Evolutionary conservation across 2,113 vertebrate species (phyloP).

Genomic region (Planiliza haematocheilus): DNA sequence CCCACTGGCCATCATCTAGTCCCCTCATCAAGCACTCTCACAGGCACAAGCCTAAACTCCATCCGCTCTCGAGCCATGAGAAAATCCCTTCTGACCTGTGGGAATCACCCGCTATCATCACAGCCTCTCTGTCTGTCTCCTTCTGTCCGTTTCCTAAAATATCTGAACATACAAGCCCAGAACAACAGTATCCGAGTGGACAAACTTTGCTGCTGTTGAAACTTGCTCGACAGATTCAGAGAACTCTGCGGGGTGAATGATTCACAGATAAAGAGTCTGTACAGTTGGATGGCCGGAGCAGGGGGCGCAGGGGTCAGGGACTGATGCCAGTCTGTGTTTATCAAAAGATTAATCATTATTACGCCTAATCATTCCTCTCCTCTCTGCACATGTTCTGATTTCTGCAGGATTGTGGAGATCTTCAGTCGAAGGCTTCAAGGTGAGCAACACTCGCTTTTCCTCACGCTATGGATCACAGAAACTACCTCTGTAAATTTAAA

Average conservation of each 20-base stretch:
- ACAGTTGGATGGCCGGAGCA: not conserved
- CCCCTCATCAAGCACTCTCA: constrained; percentile 65
- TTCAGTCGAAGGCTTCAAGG: constrained; percentile 89
- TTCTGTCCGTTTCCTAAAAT: constrained; percentile 43
- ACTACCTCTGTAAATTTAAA: no score
- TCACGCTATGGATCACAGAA: no score
- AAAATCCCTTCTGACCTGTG: constrained; percentile 75
- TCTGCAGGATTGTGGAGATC: constrained; percentile 87
- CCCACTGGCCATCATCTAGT: constrained; percentile 67
- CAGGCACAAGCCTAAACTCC: constrained; percentile 67
- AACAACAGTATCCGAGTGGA: constrained; percentile 23
- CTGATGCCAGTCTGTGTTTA: constrained; percentile 51
- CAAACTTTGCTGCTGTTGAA: constrained; percentile 11
- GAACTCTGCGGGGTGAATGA: constrained; percentile 53
- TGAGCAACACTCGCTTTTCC: constrained; percentile 46
- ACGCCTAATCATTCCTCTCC: constrained; percentile 5
- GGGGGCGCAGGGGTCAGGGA: constrained; percentile 14
- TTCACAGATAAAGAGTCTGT: constrained; percentile 51
- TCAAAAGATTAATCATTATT: constrained; percentile 66
- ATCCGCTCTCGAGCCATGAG: constrained; percentile 66
- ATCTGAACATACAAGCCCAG: constrained; percentile 34
- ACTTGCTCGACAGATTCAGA: constrained; percentile 11
- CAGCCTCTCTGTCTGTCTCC: constrained; percentile 54
- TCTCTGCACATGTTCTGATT: constrained; percentile 26
- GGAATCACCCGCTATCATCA: constrained; percentile 72